Evolutionary conservation across 2,888 invertebrate genomes (phyloP), one percentile per base, ranked within the genome.

Genomic region (Entomobrya proxima): DNA sequence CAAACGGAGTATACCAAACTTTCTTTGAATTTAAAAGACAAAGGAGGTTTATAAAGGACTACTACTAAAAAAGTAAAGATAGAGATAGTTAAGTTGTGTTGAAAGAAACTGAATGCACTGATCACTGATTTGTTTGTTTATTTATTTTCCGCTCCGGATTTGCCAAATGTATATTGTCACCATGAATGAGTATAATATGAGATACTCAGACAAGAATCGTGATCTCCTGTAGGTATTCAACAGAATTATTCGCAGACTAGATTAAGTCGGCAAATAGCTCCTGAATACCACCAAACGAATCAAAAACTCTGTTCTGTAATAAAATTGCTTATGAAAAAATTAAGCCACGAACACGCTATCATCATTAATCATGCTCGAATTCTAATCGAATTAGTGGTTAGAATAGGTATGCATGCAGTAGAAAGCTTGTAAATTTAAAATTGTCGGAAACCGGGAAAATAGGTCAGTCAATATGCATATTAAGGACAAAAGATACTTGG

Each of bases 331-430:
- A 52, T 30, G 58, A 37, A 37, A 61, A 37, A 50, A 52, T 35
- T 24, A 79, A 35, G 50, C 44, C 61, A n/a, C 67, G 69, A 50
- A 30, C 24, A 52, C 35, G 64, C 35, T n/a, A n/a, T 37, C 35
- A 2, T 4, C n/a, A 61, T 11, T 24, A 79, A 64, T 79, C 79
- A 79, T 78, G 67, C 35, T 72, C 40, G 72, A 55, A 69, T 72
- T 79, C 40, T 67, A 80, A 79, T 79, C 47, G 69, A 79, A 67
- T 79, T 79, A 69, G 79, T 69, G 79, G 79, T 79, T 79, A 21
- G 30, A 32, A 35, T 69, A 24, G n/a, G n/a, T n/a, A 7, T 64
- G 35, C 64, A 18, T 35, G 35, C 18, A 15, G 35, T 18, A 52
- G 9, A 61, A 13, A 67, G 50, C 44, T n/a, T 30, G 27, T 58